A percentile compares a stretch with the other conserved stretches of the same genome.
Conservation (phyloP, 2,888 invertebrate species). For the Drosophila pseudotalamancana region DNA sequence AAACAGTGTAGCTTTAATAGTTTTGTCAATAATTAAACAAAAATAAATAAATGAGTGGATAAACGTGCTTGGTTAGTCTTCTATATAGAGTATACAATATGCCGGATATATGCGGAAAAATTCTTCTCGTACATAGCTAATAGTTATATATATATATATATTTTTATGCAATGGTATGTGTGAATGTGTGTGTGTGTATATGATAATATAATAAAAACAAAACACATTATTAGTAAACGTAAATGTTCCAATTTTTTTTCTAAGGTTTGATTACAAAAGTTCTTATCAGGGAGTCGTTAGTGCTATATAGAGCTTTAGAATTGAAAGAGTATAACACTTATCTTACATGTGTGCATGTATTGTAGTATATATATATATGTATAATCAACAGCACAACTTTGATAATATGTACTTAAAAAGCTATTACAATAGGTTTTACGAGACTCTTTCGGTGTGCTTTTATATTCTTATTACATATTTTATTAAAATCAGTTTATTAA, state of each 20-base stretch:
- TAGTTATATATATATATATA: conserved; percentile 45
- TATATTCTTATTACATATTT: background rate
- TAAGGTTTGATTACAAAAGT: conserved; percentile 28
- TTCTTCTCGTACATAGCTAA: conserved; percentile 56
- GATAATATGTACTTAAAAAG: conserved; percentile 27
- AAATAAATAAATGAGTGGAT: conserved; percentile 38
- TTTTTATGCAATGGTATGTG: conserved; percentile 33
- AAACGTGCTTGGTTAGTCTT: conserved; percentile 71
- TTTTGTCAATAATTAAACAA: conserved; percentile 39
- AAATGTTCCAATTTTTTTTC: conserved; percentile 22
- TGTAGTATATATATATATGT: conserved; percentile 7
- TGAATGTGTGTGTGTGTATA: conserved; percentile 13
- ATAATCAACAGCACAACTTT: conserved; percentile 37
- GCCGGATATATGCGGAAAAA: conserved; percentile 35
- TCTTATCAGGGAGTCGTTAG: conserved; percentile 38
- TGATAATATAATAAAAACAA: conserved; percentile 47
- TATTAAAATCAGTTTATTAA: background rate
- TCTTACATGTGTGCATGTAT: conserved; percentile 44
- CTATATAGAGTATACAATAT: conserved; percentile 50
- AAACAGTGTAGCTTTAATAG: conserved; percentile 74
- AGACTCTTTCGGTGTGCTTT: background rate
- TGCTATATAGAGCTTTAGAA: conserved; percentile 35
- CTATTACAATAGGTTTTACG: conserved; percentile 15
- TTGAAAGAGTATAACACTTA: conserved; percentile 43
- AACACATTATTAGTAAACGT: conserved; percentile 53